Evolutionary conservation across 2,113 vertebrate species (phyloP).

Genomic region (Grammomys surdaster): DNA sequence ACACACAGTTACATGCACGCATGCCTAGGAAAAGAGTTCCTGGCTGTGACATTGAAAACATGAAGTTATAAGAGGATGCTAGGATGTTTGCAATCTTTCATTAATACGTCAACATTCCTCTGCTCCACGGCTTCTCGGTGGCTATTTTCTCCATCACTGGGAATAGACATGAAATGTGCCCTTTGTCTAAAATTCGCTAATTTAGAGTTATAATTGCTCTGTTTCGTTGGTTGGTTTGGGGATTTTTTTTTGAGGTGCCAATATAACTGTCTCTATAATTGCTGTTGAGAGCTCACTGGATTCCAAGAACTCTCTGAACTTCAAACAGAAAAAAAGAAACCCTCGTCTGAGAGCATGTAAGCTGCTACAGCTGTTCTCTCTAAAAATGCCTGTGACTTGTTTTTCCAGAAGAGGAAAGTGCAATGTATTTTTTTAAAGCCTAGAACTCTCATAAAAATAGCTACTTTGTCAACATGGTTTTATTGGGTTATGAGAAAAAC

Average conservation of each 20-base stretch:
- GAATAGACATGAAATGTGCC: neutral
- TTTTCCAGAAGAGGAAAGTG: conserved; percentile 7
- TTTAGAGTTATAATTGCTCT: neutral
- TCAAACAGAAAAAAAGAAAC: neutral
- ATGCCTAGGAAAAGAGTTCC: too few species aligned
- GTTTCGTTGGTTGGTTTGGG: neutral
- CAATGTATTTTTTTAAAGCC: neutral
- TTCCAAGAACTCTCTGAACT: neutral
- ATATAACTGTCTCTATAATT: neutral
- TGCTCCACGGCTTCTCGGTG: neutral
- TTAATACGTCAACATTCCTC: neutral
- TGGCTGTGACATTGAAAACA: neutral
- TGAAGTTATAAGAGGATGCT: neutral
- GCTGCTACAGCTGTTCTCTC: neutral
- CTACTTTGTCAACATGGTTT: conserved; percentile 19
- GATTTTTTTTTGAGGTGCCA: neutral
- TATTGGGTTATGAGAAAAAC: conserved; percentile 15
- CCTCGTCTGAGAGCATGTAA: neutral
- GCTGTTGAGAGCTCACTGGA: neutral
- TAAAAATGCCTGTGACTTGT: neutral
- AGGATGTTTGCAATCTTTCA: neutral
- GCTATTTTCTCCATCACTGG: conserved; percentile 13
- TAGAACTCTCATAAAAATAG: conserved; percentile 41
- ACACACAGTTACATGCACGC: neutral
- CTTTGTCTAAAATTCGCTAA: conserved; percentile 17